A percentile compares a stretch with the other conserved stretches of the same genome.
Conservation (phyloP, 2,888 invertebrate species). For the Eupithecia vulgata region DNA sequence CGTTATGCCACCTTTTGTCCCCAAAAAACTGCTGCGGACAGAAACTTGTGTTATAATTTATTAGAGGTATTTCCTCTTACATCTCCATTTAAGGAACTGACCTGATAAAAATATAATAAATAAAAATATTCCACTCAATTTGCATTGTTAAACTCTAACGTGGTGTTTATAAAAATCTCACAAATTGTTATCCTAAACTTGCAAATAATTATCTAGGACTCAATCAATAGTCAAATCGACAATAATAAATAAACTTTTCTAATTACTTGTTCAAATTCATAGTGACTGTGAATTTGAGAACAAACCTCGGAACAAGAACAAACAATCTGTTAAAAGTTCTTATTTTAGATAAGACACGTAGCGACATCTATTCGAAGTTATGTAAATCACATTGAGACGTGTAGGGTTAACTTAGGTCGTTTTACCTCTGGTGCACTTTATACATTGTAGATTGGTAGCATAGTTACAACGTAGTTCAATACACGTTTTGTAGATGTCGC, state of each 20-base stretch:
- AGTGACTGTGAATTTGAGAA: not conserved
- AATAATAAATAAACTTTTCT: not conserved
- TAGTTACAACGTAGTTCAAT: conserved; percentile 6
- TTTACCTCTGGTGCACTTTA: not conserved
- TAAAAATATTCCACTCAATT: not conserved
- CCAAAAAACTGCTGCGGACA: not conserved
- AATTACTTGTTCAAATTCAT: not conserved
- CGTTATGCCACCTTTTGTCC: not conserved
- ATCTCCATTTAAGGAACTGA: not conserved
- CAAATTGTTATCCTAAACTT: not conserved
- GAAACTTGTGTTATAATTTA: not conserved
- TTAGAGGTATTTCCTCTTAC: not conserved
- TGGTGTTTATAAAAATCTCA: not conserved
- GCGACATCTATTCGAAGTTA: conserved; percentile 44
- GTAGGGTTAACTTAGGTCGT: not conserved
- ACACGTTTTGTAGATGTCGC: conserved; percentile 31
- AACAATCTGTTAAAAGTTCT: not conserved
- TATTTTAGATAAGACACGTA: conserved; percentile 8
- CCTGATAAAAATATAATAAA: too few species aligned
- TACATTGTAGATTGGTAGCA: not conserved
- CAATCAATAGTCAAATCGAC: not conserved
- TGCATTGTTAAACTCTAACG: not conserved
- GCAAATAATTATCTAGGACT: not conserved
- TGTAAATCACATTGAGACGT: conserved; percentile 8
- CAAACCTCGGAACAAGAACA: too few species aligned